Evolutionary conservation across 2,888 invertebrate genomes (phyloP).

Genomic region (Stenodema calcarata): DNA sequence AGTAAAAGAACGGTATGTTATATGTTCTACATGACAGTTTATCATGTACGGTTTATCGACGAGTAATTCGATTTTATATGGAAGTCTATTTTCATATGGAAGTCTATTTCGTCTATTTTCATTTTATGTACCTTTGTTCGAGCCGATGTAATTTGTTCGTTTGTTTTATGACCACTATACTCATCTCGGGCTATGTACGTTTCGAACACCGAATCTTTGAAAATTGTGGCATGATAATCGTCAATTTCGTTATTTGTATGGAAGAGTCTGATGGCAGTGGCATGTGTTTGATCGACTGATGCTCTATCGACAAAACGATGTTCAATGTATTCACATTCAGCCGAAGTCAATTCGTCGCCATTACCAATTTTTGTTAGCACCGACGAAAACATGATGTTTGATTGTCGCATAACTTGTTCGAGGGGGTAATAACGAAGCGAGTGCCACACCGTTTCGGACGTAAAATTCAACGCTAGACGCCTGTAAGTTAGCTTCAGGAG

Average conservation of each 20-base stretch:
- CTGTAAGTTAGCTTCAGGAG: too few species aligned
- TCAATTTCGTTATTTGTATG: not conserved
- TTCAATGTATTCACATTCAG: not conserved
- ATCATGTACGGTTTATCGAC: too few species aligned
- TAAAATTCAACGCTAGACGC: not conserved
- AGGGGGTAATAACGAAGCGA: not conserved
- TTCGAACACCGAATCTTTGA: too few species aligned
- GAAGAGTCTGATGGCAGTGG: too few species aligned
- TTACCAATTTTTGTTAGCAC: not conserved
- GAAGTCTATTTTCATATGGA: too few species aligned
- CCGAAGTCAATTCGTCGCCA: not conserved
- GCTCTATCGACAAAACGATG: not conserved
- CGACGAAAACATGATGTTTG: not conserved
- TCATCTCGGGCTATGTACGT: too few species aligned
- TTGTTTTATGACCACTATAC: not conserved
- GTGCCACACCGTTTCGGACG: not conserved
- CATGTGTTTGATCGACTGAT: not conserved
- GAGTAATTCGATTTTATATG: too few species aligned
- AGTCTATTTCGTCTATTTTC: too few species aligned
- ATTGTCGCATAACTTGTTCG: not conserved
- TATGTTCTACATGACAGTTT: too few species aligned
- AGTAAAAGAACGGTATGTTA: too few species aligned
- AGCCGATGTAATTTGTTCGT: not conserved
- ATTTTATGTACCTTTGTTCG: not conserved
- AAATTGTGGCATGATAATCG: not conserved